Conservation (phyloP, 2,113 vertebrate species). For the Struthio camelus region DNA sequence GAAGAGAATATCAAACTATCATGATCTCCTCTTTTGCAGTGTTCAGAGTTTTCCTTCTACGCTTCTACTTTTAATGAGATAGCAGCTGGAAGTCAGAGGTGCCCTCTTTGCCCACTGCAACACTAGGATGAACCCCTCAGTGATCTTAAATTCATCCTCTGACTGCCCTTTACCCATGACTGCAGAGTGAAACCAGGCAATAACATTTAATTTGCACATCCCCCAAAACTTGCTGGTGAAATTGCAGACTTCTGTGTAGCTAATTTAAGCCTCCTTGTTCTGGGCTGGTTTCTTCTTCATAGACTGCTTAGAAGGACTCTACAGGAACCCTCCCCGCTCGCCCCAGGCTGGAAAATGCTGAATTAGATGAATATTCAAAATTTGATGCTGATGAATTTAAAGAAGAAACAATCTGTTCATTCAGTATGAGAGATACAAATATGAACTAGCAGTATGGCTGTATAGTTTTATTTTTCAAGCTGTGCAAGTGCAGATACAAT, state of each 20-base stretch:
- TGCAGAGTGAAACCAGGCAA: not conserved
- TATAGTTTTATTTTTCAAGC: not conserved
- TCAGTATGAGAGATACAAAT: not conserved
- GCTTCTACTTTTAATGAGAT: not conserved
- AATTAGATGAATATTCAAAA: not conserved
- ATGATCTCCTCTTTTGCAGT: not conserved
- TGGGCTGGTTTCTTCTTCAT: not conserved
- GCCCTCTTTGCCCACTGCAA: not conserved
- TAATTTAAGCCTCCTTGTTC: not conserved
- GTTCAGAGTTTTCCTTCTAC: not conserved
- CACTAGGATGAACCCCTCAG: not conserved
- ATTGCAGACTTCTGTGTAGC: not conserved
- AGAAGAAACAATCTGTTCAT: not conserved
- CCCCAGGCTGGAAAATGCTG: not conserved
- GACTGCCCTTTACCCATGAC: not conserved
- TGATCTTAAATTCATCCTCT: not conserved
- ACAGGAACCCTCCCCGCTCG: too few species aligned
- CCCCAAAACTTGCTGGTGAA: not conserved
- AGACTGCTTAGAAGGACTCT: not conserved
- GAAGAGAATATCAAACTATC: slow-evolving; percentile 1
- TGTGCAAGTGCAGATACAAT: not conserved
- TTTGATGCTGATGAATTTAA: not conserved
- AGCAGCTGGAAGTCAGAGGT: not conserved
- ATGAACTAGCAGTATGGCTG: not conserved
- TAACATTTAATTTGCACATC: slow-evolving; percentile 17